Evolutionary conservation across 1,140 invertebrate species (phyloP), one percentile per base, ranked within the genome.

Genomic region (Drosophila ercepeae): DNA sequence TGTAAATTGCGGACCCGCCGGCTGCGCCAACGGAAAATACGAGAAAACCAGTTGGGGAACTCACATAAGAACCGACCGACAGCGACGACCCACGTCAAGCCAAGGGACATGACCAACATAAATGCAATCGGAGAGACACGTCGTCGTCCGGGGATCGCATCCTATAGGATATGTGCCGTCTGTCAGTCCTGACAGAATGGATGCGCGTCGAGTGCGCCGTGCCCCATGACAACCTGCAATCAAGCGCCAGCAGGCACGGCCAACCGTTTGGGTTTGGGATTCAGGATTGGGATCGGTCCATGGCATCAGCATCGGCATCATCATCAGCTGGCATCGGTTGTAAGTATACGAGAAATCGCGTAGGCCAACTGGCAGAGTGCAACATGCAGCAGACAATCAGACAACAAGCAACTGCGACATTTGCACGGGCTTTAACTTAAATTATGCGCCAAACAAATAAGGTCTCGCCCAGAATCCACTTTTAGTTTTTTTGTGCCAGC

Each of bases 371-470:
- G 54, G 54, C 54, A 36, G 25, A 57, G 14, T 14, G 72, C 70
- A 75, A 63, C 74, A 64, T 74, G 71, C 71, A 70, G 45, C 52
- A 34, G 46, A 23, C n/a, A 45, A 65, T 39, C 44, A 11, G 59
- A 64, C 57, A 60, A 79, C 63, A 59, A 78, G 78, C 55, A 75
- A 79, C 60, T 23, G 75, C 78, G 78, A 81, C 78, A 81, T 82
- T 72, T 79, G 71, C 58, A 44, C 51, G 50, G 54, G 51, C 72
- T 75, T 79, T 75, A 65, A 72, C 78, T 82, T 81, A 82, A 81
- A 81, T 82, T 77, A 81, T 81, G 78, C 73, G 68, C 60, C 78
- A 81, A 81, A 72, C 67, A 81, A 82, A 81, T 82, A 81, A 82
- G 78, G 78, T 82, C 73, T 77, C 67, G 67, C 67, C 67, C 48